A percentile compares a stretch with the other conserved stretches of the same genome.
Conservation (phyloP, 2,113 vertebrate species). For the Bambusicola thoracicus region DNA sequence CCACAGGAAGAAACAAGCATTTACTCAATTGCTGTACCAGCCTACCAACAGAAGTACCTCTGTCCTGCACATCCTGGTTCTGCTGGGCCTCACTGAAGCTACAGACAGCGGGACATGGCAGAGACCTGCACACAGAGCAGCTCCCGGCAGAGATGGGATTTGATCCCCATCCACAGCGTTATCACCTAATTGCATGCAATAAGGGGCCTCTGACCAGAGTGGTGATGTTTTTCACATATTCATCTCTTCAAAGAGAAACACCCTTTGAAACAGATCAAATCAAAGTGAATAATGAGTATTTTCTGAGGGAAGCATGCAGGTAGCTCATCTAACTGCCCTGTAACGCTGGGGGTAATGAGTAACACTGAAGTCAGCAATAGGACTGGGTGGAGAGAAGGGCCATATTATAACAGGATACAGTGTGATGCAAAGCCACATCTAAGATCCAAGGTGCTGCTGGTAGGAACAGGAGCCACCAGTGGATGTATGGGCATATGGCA, state of each 20-base stretch:
- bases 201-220: not conserved
- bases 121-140: not conserved
- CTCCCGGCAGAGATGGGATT: not conserved
- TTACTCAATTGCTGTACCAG: conserved; percentile 2
- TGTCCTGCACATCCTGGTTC: not conserved
- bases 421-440: not conserved
- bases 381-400: not conserved
- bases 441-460: not conserved
- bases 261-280: not conserved
- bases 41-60: not conserved
- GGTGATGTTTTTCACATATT: not conserved
- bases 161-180: rapidly evolving
- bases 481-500: not conserved
- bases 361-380: not conserved
- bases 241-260: not conserved
- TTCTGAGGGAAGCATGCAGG: not conserved
- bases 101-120: not conserved
- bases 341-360: not conserved
- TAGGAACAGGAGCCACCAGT: not conserved
- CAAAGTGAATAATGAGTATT: rapidly evolving
- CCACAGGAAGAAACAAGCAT: not conserved
- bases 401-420: not conserved
- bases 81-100: not conserved
- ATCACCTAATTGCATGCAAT: not conserved
- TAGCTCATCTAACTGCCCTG: not conserved